Evolutionary conservation across 2,888 invertebrate species (phyloP).

Genomic region (Ligdia adustata): DNA sequence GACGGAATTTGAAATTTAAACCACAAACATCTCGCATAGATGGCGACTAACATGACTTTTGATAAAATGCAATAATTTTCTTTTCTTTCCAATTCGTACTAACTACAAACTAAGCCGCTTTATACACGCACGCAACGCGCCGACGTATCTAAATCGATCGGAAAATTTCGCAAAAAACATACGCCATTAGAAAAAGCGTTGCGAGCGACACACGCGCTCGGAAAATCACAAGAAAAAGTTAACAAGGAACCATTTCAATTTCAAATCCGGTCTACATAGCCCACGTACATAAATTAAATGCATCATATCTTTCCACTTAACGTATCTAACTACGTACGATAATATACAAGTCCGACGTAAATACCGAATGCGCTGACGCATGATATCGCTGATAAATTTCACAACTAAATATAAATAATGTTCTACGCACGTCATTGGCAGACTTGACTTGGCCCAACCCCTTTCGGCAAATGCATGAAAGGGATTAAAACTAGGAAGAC

Average conservation of each 20-base stretch:
- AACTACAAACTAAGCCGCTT: conserved; percentile 6
- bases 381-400: conserved; percentile 68
- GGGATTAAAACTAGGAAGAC: too few relatives aligned
- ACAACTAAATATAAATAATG: conserved; percentile 76
- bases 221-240: conserved; percentile 15
- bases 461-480: conserved; percentile 2
- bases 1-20: conserved; percentile 37
- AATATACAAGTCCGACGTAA: conserved; percentile 70
- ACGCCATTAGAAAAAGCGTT: conserved; percentile 33
- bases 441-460: conserved; percentile 9
- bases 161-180: conserved; percentile 9
- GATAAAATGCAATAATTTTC: background rate
- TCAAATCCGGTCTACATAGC: conserved; percentile 48
- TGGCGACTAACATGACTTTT: background rate
- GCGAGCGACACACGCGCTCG: conserved; percentile 5
- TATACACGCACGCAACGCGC: background rate
- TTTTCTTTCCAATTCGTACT: background rate
- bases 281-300: conserved; percentile 76
- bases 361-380: conserved; percentile 49
- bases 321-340: conserved; percentile 78
- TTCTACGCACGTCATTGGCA: conserved; percentile 52
- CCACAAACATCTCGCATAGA: background rate
- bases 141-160: background rate
- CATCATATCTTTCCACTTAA: conserved; percentile 73
- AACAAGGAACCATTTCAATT: conserved; percentile 32